Conservation (phyloP, 2,797 vertebrate species). For the Acanthis flammea region DNA sequence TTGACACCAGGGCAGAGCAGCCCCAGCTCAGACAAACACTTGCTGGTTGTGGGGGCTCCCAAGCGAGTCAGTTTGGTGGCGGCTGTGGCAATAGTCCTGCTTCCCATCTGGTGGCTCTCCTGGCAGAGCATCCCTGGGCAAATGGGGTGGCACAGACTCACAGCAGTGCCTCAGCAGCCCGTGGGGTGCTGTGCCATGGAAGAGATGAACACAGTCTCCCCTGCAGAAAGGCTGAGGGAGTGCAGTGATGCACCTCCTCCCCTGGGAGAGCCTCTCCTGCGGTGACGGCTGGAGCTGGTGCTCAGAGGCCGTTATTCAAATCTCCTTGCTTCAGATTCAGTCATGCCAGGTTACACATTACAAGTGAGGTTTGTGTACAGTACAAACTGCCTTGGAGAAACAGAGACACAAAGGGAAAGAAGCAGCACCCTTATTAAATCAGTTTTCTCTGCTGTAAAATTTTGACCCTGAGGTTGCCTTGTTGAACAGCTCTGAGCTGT, state of each 20-base stretch:
- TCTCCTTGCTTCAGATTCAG: neutral
- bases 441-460: slow-evolving; percentile 1
- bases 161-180: neutral
- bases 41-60: neutral
- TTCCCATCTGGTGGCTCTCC: slow-evolving; percentile 13
- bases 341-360: neutral
- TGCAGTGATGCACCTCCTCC: neutral
- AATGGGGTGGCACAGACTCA: neutral
- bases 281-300: neutral
- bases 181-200: neutral
- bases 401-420: neutral
- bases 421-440: slow-evolving; percentile 31
- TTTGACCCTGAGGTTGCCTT: neutral
- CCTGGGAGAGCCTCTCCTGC: neutral
- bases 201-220: neutral
- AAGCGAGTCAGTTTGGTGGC: neutral
- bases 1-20: neutral
- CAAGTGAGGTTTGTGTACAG: neutral
- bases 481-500: neutral
- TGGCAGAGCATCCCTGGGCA: neutral
- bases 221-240: neutral
- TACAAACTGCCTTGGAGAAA: neutral
- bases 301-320: slow-evolving; percentile 26
- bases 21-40: neutral
- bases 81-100: neutral